Evolutionary conservation across 2,888 invertebrate genomes (phyloP).

Genomic region (Fragum fragum): DNA sequence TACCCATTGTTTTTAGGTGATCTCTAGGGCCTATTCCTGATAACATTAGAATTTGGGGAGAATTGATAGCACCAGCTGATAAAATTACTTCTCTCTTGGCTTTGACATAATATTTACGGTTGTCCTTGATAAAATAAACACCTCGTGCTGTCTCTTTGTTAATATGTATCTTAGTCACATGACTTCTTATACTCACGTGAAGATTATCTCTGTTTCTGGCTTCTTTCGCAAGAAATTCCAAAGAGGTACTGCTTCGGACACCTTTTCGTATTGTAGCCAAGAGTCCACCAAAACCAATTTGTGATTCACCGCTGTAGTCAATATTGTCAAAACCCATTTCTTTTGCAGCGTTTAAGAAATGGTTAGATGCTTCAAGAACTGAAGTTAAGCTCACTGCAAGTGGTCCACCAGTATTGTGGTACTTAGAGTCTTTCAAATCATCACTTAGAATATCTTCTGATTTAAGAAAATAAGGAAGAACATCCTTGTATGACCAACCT

Average conservation of each 20-base stretch:
- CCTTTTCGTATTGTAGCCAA: constrained; percentile 37
- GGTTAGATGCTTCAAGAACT: constrained; percentile 1
- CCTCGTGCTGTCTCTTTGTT: constrained; percentile 74
- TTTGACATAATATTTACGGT: constrained; percentile 63
- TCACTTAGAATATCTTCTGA: constrained; percentile 29
- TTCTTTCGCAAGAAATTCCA: constrained; percentile 36
- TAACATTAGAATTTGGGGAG: constrained; percentile 75
- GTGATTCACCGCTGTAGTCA: constrained; percentile 48
- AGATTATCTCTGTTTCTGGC: constrained; percentile 29
- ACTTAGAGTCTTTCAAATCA: constrained; percentile 13
- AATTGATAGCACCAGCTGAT: constrained; percentile 85
- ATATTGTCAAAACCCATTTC: constrained; percentile 38
- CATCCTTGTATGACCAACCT: constrained; percentile 29
- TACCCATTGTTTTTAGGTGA: constrained; percentile 82
- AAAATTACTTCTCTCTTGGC: constrained; percentile 80
- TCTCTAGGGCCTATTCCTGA: constrained; percentile 13
- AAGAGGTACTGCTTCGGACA: constrained; percentile 33
- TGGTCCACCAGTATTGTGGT: constrained; percentile 20
- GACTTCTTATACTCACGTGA: constrained; percentile 48
- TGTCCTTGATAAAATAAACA: constrained; percentile 72
- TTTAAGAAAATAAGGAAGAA: constrained; percentile 28
- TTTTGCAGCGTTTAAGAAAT: constrained; percentile 38
- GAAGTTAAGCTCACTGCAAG: constrained; percentile 2
- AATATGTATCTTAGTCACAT: constrained; percentile 73
- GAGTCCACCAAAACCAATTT: constrained; percentile 35